These are phyloP conservation scores for Clinocottus analis DNA, from an alignment of 2,113 vertebrate genomes.

Conservation along the genomic window DNA sequence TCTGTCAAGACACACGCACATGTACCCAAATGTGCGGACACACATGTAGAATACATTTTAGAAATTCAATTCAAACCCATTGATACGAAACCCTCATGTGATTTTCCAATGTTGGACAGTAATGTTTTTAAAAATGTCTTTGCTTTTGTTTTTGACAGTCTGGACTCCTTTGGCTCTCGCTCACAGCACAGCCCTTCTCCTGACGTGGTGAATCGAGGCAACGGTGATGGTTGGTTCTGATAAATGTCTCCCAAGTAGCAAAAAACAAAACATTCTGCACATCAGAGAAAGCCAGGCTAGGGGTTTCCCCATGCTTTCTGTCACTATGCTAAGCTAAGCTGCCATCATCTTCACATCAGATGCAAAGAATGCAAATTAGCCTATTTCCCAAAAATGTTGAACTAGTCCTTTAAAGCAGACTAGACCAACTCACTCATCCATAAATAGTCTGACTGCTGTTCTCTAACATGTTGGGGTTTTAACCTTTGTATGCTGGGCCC, in stretches of 20 bases:
- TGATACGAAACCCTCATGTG: neutral
- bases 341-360: neutral
- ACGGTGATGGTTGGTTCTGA: slow-evolving; percentile 89
- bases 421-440: slow-evolving; percentile 30
- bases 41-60: neutral
- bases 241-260: neutral
- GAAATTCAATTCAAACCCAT: neutral
- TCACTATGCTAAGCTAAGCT: neutral
- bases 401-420: slow-evolving; percentile 21
- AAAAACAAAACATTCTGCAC: neutral
- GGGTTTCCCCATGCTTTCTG: neutral
- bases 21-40: neutral
- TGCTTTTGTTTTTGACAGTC: slow-evolving; percentile 84
- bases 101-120: neutral
- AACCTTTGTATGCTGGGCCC: slow-evolving; percentile 50
- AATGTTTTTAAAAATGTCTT: neutral
- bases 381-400: neutral
- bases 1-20: slow-evolving; percentile 36
- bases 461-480: slow-evolving; percentile 31
- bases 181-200: slow-evolving; percentile 95
- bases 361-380: neutral
- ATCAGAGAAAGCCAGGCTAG: neutral
- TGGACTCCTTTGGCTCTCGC: slow-evolving; percentile 96
- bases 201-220: slow-evolving; percentile 92
- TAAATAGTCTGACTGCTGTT: slow-evolving; percentile 54